These are phyloP conservation scores for Tanytarsus gracilentus DNA, from an alignment of 2,888 invertebrate genomes.

Conservation along the genomic window DNA sequence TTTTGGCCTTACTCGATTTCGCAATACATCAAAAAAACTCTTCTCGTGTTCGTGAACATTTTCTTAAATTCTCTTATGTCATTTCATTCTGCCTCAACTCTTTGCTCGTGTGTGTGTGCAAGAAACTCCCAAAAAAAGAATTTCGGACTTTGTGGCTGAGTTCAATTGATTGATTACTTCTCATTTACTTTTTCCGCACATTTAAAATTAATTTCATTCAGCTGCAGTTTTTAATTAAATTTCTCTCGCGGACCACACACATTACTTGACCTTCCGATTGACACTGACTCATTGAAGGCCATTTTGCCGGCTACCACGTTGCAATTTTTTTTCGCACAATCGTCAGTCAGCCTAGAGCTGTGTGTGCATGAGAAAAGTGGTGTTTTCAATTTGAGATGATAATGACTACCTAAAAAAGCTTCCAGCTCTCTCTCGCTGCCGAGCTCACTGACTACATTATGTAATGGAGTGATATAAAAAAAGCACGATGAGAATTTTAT, in stretches of 20 bases:
- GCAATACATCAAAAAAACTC: constrained; percentile 23
- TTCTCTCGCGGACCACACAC: no score
- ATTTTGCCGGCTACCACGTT: constrained; percentile 10
- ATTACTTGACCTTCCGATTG: no score
- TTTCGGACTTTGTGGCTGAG: constrained; percentile 18
- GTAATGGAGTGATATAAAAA: constrained; percentile 20
- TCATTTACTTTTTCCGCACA: no score
- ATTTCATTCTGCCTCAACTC: not conserved
- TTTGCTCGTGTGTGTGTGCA: constrained; percentile 6
- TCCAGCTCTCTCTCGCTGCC: not conserved
- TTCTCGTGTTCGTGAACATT: no score
- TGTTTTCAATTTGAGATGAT: constrained; percentile 9
- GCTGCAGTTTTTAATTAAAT: no score
- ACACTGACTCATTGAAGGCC: constrained; percentile 17
- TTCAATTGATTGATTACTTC: constrained; percentile 11
- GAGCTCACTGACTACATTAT: constrained; percentile 23
- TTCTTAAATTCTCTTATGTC: no score
- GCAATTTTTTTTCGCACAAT: not conserved
- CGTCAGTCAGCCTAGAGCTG: no score
- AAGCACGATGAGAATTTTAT: constrained; percentile 16
- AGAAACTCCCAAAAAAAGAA: no score
- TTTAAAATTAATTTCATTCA: no score
- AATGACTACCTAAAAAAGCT: constrained; percentile 13
- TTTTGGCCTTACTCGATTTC: constrained; percentile 27
- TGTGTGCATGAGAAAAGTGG: no score